Base-by-base conservation (phyloP, 1,140 invertebrate genomes). In the Formica exsecta region DNA sequence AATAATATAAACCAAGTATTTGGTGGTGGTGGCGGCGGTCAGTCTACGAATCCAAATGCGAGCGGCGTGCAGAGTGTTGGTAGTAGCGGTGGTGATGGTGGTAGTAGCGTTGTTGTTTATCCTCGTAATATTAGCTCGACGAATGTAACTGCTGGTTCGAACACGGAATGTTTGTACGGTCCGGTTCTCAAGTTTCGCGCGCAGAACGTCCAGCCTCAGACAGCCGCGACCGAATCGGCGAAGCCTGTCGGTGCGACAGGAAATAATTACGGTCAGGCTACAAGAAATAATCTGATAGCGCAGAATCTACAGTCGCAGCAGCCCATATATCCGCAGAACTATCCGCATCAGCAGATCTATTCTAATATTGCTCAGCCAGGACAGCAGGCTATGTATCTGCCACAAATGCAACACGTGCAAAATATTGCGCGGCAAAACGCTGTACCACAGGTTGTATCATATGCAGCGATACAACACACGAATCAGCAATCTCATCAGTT, bases 131-230 rank as follows among this genome's bases (percentile, higher is more conserved):
- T 77, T 29, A 87, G 79, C 74, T 85, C 89, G 41, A 9, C 62
- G 6, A 89, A 70, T 19, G 71, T 48, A 29, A 25, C 44, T 25
- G 25, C 38, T 22, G 65, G 87, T 81, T 74, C 89, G 9, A 86
- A 73, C n/a, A 48, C 85, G 6, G 94, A 95, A 64, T 94, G 94
- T 48, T 87, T 95, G 7, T 95, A 95, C 70, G 94, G 94, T 0
- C 95, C 95, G 2, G 95, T 95, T 16, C 77, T 95, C 11, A 95
- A 95, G 66, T 95, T 95, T 80, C 94, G 93, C 5, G 92, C 92
- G 0, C 94, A 93, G 16, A 92, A 85, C 25, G 73, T 76, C 0
- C 90, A 91, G 32, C 89, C 70, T 44, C 90, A 92, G 71, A 84
- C 71, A 9, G 73, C 75, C 9, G 54, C 25, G 11, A 8, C 54